These are phyloP conservation scores for Mus spicilegus DNA, from an alignment of 2,113 vertebrate genomes.

Conservation along the genomic window DNA sequence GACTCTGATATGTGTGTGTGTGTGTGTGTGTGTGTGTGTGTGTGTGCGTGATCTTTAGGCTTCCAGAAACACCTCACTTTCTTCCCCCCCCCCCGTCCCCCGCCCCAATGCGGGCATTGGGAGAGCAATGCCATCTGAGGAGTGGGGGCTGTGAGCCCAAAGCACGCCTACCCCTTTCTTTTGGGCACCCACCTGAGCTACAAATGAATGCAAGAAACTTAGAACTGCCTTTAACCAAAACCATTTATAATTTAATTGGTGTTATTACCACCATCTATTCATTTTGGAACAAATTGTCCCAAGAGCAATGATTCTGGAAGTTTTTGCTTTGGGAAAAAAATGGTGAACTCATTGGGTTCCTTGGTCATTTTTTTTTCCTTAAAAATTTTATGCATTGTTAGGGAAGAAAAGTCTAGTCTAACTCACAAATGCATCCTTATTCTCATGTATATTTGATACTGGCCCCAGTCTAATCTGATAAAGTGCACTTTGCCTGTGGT, in stretches of 20 bases:
- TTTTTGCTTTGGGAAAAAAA: slow-evolving; percentile 82
- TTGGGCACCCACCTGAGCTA: slow-evolving; percentile 40
- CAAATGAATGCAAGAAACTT: background rate
- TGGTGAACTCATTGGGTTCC: slow-evolving; percentile 87
- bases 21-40: no score
- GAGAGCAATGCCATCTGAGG: slow-evolving; percentile 48
- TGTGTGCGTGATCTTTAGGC: slow-evolving; percentile 60
- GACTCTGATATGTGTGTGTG: slow-evolving; percentile 29
- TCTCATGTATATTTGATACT: slow-evolving; percentile 95
- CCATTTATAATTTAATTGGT: slow-evolving; percentile 64
- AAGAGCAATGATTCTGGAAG: slow-evolving; percentile 85
- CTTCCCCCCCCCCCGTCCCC: slow-evolving; percentile 72
- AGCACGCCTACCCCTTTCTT: slow-evolving; percentile 52
- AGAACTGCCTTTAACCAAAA: slow-evolving; percentile 73
- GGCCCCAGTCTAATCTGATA: slow-evolving; percentile 95
- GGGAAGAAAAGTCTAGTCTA: slow-evolving; percentile 89
- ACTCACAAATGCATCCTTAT: slow-evolving; percentile 92
- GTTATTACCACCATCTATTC: slow-evolving; percentile 77
- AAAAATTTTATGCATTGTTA: slow-evolving; percentile 89
- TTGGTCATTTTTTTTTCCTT: slow-evolving; percentile 79
- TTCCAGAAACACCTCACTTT: slow-evolving; percentile 77
- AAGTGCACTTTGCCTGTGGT: slow-evolving; percentile 94
- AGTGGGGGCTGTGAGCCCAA: slow-evolving; percentile 66
- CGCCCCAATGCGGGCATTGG: slow-evolving; percentile 73
- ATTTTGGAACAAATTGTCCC: slow-evolving; percentile 84